A percentile compares a stretch with the other conserved stretches of the same genome.
These are phyloP conservation scores for Cremastinae sp. DNA, from an alignment of 2,888 invertebrate genomes.

Conservation along the genomic window DNA sequence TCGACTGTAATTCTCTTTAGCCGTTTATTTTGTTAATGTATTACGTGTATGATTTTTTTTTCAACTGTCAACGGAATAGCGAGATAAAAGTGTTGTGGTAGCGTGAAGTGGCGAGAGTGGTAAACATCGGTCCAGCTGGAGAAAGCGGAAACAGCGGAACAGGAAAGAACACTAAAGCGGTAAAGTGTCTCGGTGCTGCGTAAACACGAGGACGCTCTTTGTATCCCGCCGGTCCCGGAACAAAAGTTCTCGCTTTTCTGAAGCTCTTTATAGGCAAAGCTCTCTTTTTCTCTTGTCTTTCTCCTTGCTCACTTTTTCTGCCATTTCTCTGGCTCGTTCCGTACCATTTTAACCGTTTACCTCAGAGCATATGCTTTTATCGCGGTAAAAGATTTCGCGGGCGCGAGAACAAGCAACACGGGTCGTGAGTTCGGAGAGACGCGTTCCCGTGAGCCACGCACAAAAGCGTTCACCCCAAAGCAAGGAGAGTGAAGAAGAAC, in stretches of 20 bases:
- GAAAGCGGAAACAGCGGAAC: conserved; percentile 28
- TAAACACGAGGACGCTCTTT: conserved; percentile 63
- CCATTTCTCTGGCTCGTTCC: conserved; percentile 4
- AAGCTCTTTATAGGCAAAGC: conserved; percentile 16
- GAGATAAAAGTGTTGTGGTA: conserved; percentile 59
- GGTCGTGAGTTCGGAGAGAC: conserved; percentile 9
- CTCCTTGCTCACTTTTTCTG: not conserved
- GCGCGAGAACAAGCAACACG: conserved; percentile 19
- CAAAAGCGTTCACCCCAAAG: conserved; percentile 38
- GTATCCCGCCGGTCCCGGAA: conserved; percentile 42
- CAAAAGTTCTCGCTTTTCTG: conserved; percentile 38
- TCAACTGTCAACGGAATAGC: conserved; percentile 51
- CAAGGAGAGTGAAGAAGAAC: conserved; percentile 20
- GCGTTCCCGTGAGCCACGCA: conserved; percentile 33
- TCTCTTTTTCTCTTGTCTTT: not conserved
- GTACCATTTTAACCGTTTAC: conserved; percentile 23
- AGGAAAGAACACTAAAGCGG: conserved; percentile 21
- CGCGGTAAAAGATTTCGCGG: conserved; percentile 10
- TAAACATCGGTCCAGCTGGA: conserved; percentile 44
- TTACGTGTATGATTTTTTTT: conserved; percentile 10
- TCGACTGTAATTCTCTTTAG: not conserved
- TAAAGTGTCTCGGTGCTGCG: conserved; percentile 30
- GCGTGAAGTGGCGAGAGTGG: conserved; percentile 48
- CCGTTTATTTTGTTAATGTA: not conserved
- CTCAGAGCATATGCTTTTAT: conserved; percentile 41